These are phyloP conservation scores for Dromiciops gliroides DNA, from an alignment of 2,113 vertebrate species.

Conservation along the genomic window DNA sequence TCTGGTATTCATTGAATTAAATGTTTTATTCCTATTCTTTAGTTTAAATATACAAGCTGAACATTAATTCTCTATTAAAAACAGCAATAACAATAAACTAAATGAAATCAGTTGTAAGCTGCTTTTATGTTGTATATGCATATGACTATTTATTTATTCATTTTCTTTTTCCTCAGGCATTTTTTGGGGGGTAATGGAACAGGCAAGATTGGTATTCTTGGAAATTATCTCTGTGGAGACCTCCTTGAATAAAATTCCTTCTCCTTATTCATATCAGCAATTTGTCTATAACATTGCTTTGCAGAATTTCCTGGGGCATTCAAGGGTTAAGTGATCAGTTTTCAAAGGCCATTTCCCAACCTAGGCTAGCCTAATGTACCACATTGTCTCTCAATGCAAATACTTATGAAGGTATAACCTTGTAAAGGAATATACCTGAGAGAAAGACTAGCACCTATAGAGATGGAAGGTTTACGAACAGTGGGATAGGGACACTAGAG, in stretches of 20 bases:
- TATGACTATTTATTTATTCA: not conserved
- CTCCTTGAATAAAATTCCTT: not conserved
- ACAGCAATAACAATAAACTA: not conserved
- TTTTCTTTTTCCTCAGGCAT: not conserved
- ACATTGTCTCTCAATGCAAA: not conserved
- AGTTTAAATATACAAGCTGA: not conserved
- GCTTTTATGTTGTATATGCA: not conserved
- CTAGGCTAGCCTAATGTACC: no score
- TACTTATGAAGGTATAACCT: not conserved
- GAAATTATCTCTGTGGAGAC: not conserved
- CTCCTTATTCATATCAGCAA: not conserved
- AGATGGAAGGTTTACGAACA: not conserved
- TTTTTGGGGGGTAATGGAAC: not conserved
- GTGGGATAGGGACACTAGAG: not conserved
- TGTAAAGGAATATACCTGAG: not conserved
- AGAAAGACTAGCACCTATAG: not conserved
- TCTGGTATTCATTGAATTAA: not conserved
- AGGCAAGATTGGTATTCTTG: not conserved
- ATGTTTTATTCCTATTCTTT: not conserved
- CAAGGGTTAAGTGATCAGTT: not conserved
- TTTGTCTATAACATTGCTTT: not conserved
- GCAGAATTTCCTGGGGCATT: not conserved
- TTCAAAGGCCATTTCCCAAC: not conserved
- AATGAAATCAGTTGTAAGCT: not conserved
- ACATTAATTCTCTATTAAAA: not conserved